A percentile compares a stretch with the other conserved stretches of the same genome.
Conservation (phyloP, 2,888 invertebrate species). For the Drosophila mulleri region DNA sequence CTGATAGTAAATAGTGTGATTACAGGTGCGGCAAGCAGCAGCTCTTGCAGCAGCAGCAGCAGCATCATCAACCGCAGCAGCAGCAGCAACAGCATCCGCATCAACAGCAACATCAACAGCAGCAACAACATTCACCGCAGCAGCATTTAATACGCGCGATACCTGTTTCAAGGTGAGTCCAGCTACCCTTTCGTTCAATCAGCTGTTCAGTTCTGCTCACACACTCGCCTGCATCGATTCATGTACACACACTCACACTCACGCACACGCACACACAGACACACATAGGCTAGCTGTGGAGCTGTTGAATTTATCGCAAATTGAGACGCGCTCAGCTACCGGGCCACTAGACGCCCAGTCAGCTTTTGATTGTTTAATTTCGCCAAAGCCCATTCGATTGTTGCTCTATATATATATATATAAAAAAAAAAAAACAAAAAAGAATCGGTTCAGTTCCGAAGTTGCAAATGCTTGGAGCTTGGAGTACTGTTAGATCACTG, state of each 20-base stretch:
- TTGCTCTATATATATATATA: conserved; percentile 25
- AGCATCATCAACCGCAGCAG: conserved; percentile 62
- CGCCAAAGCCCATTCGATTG: conserved; percentile 17
- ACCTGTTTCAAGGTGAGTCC: conserved; percentile 83
- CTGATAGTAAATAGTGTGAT: conserved; percentile 54
- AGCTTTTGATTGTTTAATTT: conserved; percentile 30
- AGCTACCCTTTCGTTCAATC: conserved; percentile 22
- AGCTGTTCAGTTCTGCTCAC: conserved; percentile 40
- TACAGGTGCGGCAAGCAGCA: conserved; percentile 60
- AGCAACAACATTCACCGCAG: conserved; percentile 76
- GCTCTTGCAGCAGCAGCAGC: conserved; percentile 68
- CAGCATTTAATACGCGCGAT: conserved; percentile 84
- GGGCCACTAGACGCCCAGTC: conserved; percentile 15
- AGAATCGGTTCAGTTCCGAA: conserved; percentile 1
- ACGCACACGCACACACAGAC: not conserved
- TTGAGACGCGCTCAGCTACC: conserved; percentile 28
- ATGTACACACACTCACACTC: conserved; percentile 7
- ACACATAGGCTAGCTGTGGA: not conserved
- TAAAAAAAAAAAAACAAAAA: not conserved
- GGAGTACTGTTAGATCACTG: conserved; percentile 7
- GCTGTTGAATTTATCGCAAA: conserved; percentile 9
- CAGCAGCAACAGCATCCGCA: conserved; percentile 59
- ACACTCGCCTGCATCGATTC: conserved; percentile 12
- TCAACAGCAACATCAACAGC: conserved; percentile 48
- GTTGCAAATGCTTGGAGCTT: conserved; percentile 13